phyloP scores from a whole-genome alignment of 2,797 vertebrate species.

The Dendrocincla tyrannina region DNA sequence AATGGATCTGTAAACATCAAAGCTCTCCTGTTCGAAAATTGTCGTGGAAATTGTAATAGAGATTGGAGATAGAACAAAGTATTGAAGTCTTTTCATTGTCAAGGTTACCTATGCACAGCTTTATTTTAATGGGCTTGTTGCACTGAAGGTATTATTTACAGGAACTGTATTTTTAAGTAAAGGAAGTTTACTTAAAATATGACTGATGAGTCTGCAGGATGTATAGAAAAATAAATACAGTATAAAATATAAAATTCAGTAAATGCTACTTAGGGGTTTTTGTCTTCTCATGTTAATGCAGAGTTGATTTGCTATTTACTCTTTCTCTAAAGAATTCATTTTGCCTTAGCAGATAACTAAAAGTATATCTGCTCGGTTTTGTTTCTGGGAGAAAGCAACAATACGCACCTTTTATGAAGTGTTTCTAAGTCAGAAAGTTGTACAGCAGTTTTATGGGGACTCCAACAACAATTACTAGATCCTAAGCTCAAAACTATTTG shows the following conservation, averaged over 20 bases:
- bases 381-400: neutral
- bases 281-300: neutral
- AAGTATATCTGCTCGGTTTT: neutral
- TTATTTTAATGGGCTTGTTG: neutral
- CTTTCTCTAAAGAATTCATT: neutral
- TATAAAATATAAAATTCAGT: neutral
- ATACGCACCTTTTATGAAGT: neutral
- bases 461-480: neutral
- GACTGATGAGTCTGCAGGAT: neutral
- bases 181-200: neutral
- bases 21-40: neutral
- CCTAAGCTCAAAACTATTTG: neutral
- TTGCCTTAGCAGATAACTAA: slow-evolving; percentile 17
- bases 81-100: neutral
- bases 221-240: neutral
- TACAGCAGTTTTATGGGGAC: neutral
- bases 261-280: neutral
- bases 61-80: neutral
- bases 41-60: neutral
- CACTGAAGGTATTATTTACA: neutral
- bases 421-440: neutral
- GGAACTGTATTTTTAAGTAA: neutral
- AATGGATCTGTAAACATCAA: neutral
- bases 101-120: neutral
- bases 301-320: neutral